Base-by-base conservation (phyloP, 2,797 vertebrate genomes). In the Aldrovandia affinis region DNA sequence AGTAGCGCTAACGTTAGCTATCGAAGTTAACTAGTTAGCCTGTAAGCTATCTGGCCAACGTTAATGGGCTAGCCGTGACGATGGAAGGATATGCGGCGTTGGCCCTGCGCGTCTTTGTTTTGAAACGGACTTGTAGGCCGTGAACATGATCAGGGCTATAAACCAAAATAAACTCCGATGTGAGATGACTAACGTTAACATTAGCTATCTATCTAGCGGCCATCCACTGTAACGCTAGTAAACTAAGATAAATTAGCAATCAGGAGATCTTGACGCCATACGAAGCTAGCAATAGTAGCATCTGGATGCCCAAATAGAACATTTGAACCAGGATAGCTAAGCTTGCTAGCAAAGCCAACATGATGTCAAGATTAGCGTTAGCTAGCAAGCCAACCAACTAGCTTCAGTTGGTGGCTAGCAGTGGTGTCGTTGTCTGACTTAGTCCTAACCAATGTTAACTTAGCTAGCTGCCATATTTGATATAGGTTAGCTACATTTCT, bases 21-120 rank as follows among this genome's bases (percentile, higher is more conserved):
- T 30, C 28, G 14, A 18, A 6, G 18, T 73, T 73, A 39, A 20
- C 2, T 3, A 36, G 30, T 15, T 36, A 14, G 68, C 68, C 7
- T 39, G 68, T 18, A 33, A 68, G 12, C n/a, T 28, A 42, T 42
- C 4, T 6, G 36, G 68, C 33, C 36, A 42, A 42, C 8, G 68
- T 39, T 73, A 73, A 15, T 22, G 36, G 39, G 39, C 73, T 25
- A 77, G 39, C 42, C 9, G 20, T 44, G 73, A 22, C 42, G 73
- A 47, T n/a, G 42, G 73, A 77, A 28, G n/a, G 73, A 44, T 77
- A 25, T 44, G 10, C 42, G 73, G 1, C 47, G 39, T 10, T 77
- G 42, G 73, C 73, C 73, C 15, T 77, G 73, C 42, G 25, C 33
- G 73, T 42, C 73, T 77, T 77, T 77, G 73, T 77, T 77, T n/a